Conservation (phyloP, 2,888 invertebrate species). For the Siphlonurus alternatus region DNA sequence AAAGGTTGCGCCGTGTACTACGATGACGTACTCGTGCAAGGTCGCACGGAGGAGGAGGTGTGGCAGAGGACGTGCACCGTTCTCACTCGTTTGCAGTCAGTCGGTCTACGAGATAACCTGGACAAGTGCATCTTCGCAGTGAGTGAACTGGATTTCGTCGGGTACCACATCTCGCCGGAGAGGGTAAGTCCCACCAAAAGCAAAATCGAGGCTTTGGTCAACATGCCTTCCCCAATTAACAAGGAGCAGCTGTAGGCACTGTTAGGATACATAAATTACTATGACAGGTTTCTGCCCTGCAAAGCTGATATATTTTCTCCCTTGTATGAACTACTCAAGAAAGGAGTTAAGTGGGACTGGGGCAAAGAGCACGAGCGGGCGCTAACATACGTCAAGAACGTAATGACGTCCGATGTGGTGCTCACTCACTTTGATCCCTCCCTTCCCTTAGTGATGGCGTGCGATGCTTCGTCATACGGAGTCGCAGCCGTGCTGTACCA, state of each 20-base stretch:
- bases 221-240: not conserved
- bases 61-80: not conserved
- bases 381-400: not conserved
- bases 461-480: constrained; percentile 21
- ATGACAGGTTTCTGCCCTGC: constrained; percentile 1
- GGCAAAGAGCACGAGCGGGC: not conserved
- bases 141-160: not conserved
- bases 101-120: not conserved
- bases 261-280: too few relatives aligned
- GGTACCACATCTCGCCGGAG: not conserved
- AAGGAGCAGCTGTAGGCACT: not conserved
- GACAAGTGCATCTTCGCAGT: not conserved
- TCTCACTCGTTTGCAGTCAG: not conserved
- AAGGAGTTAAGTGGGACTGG: not conserved
- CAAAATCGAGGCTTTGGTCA: constrained; percentile 4
- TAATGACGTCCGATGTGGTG: constrained; percentile 12
- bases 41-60: not conserved
- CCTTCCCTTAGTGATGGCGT: constrained; percentile 17
- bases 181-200: not conserved
- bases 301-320: not conserved
- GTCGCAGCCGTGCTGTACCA: constrained; percentile 17
- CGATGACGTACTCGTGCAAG: not conserved
- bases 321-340: not conserved
- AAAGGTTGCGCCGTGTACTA: not conserved
- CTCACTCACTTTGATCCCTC: constrained; percentile 20